Conservation (phyloP, 2,113 vertebrate species). For the Shinisaurus crocodilurus region DNA sequence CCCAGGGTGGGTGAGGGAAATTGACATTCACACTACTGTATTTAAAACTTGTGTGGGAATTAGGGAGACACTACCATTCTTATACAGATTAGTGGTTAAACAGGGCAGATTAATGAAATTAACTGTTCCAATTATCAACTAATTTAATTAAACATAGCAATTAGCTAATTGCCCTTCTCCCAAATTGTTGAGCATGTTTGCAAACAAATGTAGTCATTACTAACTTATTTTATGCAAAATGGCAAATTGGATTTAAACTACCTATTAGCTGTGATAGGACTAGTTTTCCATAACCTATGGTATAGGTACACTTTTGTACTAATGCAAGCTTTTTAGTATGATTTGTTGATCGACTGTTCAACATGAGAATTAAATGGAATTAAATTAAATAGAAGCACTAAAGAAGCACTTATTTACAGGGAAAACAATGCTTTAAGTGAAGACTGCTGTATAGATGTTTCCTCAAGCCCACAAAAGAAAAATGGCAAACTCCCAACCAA, state of each 20-base stretch:
- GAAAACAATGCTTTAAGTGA: neutral
- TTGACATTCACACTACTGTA: no score
- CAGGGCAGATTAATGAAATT: conserved; percentile 50
- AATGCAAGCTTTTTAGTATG: neutral
- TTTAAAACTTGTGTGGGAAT: conserved; percentile 47
- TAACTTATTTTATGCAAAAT: neutral
- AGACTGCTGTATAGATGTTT: neutral
- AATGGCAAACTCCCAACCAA: neutral
- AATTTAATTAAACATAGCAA: no score
- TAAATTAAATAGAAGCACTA: no score
- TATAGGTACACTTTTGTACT: neutral
- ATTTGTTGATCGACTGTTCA: neutral
- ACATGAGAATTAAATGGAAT: neutral
- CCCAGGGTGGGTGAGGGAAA: neutral
- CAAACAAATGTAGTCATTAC: neutral
- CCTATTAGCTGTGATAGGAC: neutral
- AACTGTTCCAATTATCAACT: neutral
- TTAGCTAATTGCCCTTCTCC: no score
- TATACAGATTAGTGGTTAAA: conserved; percentile 21
- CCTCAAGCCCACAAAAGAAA: neutral
- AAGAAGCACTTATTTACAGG: neutral
- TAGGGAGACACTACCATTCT: conserved; percentile 27
- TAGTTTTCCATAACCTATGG: neutral
- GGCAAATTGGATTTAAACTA: neutral
- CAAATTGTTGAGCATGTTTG: neutral